A percentile compares a stretch with the other conserved stretches of the same genome.
Conservation (phyloP, 2,888 invertebrate genomes). For the Metallyticus violacea region DNA sequence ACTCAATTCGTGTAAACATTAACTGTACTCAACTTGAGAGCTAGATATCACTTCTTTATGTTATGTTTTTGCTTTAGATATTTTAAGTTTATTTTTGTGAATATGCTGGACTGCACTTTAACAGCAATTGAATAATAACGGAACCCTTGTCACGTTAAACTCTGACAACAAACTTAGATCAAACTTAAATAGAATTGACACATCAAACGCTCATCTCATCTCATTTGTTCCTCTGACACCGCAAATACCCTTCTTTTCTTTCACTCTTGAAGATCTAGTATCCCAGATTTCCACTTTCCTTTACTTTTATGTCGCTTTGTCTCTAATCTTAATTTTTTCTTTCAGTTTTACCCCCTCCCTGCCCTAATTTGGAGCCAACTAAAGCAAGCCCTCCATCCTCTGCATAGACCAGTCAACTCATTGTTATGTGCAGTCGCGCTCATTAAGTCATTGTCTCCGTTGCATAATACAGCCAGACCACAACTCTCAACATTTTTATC, state of each 20-base stretch:
- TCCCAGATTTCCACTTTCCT: background rate
- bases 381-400: background rate
- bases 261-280: background rate
- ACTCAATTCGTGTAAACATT: too few species aligned
- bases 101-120: too few species aligned
- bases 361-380: background rate
- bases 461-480: background rate
- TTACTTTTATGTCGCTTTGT: background rate
- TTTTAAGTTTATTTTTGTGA: too few species aligned
- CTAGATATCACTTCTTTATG: too few species aligned
- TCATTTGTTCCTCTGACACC: background rate
- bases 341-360: background rate
- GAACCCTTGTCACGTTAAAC: too few species aligned
- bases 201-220: too few species aligned
- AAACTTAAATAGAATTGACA: too few species aligned
- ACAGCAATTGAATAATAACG: too few species aligned
- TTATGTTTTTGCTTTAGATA: too few species aligned
- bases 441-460: conserved; percentile 8
- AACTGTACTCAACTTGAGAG: too few species aligned
- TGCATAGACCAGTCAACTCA: background rate
- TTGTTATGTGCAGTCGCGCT: background rate
- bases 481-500: background rate
- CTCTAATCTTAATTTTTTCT: background rate
- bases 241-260: background rate
- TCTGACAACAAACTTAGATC: too few species aligned